Conservation (phyloP, 2,113 vertebrate genomes). For the Phyllostomus discolor region DNA sequence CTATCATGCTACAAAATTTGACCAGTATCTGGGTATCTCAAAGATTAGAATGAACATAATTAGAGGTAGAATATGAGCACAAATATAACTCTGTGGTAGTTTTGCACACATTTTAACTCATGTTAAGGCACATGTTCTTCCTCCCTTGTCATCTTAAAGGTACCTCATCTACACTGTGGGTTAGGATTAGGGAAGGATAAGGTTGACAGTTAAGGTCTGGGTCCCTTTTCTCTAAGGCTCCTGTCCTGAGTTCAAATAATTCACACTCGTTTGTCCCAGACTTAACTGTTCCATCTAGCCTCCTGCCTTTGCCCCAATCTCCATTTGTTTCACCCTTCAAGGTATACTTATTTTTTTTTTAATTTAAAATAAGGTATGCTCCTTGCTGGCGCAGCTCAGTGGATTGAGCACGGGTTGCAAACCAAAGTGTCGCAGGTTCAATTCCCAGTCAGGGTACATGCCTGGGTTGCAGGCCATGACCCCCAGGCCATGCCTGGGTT, state of each 20-base stretch:
- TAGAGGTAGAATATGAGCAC: not conserved
- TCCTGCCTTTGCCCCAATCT: not conserved
- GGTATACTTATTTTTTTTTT: not conserved
- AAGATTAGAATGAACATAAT: not conserved
- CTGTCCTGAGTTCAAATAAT: not conserved
- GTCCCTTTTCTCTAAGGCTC: not conserved
- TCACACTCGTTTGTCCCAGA: not conserved
- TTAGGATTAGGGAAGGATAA: not conserved
- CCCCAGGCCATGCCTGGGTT: too few relatives aligned
- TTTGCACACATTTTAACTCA: not conserved
- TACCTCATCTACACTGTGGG: not conserved
- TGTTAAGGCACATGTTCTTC: not conserved
- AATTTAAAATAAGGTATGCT: not conserved
- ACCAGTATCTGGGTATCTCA: not conserved
- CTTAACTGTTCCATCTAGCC: not conserved
- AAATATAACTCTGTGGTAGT: not conserved
- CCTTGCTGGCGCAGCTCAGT: too few relatives aligned
- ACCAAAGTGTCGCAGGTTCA: too few relatives aligned
- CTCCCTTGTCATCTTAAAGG: not conserved
- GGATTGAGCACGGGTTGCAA: too few relatives aligned
- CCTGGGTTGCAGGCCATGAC: too few relatives aligned
- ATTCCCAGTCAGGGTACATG: too few relatives aligned
- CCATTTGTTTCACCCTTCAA: not conserved
- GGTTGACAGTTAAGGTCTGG: not conserved
- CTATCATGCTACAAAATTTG: not conserved